Conservation (phyloP, 2,797 vertebrate species). For the Morelia viridis region DNA sequence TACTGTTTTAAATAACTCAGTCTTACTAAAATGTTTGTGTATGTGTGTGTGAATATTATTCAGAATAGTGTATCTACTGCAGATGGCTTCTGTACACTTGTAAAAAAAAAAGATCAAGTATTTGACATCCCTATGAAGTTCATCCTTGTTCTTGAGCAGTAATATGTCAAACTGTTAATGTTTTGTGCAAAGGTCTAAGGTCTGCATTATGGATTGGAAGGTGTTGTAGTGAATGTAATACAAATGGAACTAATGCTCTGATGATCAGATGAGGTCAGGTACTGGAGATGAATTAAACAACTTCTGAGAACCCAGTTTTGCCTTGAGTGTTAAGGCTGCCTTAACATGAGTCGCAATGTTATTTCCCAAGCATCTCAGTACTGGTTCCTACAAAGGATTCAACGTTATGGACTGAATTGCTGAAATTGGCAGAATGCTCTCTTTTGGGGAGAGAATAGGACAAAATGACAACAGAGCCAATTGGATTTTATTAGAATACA, state of each 20-base stretch:
- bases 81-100: neutral
- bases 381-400: neutral
- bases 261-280: neutral
- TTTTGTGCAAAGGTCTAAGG: neutral
- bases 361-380: neutral
- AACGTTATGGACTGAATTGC: neutral
- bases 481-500: neutral
- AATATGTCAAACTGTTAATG: neutral
- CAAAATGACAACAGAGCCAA: no score
- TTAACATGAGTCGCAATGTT: neutral
- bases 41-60: neutral
- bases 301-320: neutral
- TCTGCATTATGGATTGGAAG: neutral
- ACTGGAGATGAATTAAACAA: neutral
- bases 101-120: neutral
- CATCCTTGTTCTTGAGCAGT: neutral
- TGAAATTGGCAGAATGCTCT: neutral
- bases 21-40: neutral
- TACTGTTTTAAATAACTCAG: neutral
- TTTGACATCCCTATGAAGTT: neutral
- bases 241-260: neutral
- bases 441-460: neutral
- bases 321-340: neutral
- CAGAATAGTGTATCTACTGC: neutral
- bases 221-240: neutral